Percentiles rank a stretch among this genome's conserved stretches.
Conservation (phyloP, 2,797 vertebrate genomes). For the Channa striata region DNA sequence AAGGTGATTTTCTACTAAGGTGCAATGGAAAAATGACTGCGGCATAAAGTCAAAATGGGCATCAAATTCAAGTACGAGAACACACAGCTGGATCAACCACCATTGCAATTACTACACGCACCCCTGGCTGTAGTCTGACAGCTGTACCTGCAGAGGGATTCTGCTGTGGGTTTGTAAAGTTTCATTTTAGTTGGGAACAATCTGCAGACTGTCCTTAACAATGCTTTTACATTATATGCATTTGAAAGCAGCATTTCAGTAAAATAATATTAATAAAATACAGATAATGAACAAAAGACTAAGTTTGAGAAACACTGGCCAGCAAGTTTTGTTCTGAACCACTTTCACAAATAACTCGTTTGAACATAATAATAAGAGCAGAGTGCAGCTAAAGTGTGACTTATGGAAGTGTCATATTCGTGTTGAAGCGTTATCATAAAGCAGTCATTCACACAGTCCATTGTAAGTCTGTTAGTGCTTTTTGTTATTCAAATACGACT, state of each 20-base stretch:
- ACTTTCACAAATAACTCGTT: no score
- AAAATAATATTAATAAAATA: no score
- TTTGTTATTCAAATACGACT: background rate
- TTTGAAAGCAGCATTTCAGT: no score
- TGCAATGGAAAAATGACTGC: background rate
- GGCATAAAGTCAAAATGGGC: background rate
- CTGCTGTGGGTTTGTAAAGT: background rate
- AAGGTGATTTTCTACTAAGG: constrained; percentile 39
- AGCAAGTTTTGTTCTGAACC: background rate
- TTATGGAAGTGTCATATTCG: constrained; percentile 3
- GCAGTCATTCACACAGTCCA: background rate
- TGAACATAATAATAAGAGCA: no score
- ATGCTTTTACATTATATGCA: no score
- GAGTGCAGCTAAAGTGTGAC: no score
- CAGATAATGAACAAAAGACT: no score
- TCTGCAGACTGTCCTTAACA: no score
- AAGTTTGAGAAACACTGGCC: no score
- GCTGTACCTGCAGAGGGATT: fast-evolving
- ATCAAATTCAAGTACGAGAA: background rate
- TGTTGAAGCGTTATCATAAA: constrained; percentile 29
- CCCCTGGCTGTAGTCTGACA: no score
- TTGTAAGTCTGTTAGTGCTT: no score
- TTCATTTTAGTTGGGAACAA: background rate
- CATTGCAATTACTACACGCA: background rate
- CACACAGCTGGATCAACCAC: background rate